Percentiles rank a stretch among this genome's conserved stretches.
phyloP scores from a whole-genome alignment of 2,888 invertebrate species.

The Diaprepes abbreviatus region DNA sequence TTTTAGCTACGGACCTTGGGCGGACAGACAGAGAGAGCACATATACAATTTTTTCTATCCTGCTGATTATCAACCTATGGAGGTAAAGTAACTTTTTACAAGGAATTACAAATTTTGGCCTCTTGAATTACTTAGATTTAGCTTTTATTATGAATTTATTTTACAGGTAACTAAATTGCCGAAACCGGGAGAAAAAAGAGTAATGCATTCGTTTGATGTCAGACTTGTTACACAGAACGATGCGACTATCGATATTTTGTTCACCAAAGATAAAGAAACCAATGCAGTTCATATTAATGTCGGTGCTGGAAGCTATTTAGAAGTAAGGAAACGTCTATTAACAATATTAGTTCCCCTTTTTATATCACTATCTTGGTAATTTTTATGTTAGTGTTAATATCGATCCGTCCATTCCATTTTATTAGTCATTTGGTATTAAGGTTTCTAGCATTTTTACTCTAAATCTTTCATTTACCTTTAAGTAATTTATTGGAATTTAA shows the following conservation, averaged over 20 bases:
- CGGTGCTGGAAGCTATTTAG: conserved; percentile 95
- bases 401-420: neutral
- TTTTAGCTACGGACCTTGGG: conserved; percentile 99
- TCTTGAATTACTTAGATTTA: neutral
- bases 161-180: conserved; percentile 80
- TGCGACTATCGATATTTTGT: conserved; percentile 95
- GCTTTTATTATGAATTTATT: neutral
- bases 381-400: neutral
- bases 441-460: neutral
- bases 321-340: conserved; percentile 69
- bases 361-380: no score
- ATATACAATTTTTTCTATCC: conserved; percentile 97
- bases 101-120: neutral
- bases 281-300: conserved; percentile 97
- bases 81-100: conserved; percentile 57
- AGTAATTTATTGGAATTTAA: no score
- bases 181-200: conserved; percentile 88
- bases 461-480: no score
- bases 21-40: conserved; percentile 95
- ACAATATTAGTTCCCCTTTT: no score
- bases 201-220: conserved; percentile 93
- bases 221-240: conserved; percentile 91
- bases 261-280: conserved; percentile 95
- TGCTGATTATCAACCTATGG: conserved; percentile 84
- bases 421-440: neutral